Evolutionary conservation across 2,888 invertebrate species (phyloP).

Genomic region (Tuberolachnus salignus): DNA sequence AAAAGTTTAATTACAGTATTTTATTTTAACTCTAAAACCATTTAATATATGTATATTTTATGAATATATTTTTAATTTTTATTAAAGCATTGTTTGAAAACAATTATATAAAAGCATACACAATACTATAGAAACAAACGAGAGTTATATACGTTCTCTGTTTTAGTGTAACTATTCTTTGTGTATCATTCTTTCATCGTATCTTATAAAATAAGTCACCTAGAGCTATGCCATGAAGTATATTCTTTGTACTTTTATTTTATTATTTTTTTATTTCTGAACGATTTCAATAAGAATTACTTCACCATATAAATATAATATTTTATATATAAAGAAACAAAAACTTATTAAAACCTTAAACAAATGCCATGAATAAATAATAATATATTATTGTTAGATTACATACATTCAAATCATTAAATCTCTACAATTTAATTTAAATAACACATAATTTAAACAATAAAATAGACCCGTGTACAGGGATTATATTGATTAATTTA

Average conservation of each 20-base stretch:
- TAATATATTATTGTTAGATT: not conserved
- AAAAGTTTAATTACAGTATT: constrained; percentile 3
- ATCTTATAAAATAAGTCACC: constrained; percentile 40
- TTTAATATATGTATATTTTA: not conserved
- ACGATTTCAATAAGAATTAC: constrained; percentile 17
- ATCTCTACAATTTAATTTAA: no score
- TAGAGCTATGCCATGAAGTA: constrained; percentile 36
- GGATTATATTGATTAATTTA: not conserved
- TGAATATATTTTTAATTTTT: constrained; percentile 22
- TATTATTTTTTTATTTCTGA: not conserved
- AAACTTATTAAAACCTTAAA: constrained; percentile 22
- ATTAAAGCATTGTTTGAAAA: constrained; percentile 45
- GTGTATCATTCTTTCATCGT: constrained; percentile 5
- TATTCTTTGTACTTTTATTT: constrained; percentile 26
- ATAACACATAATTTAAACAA: not conserved
- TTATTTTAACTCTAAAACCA: constrained; percentile 6
- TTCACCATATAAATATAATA: not conserved
- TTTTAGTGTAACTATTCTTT: constrained; percentile 22
- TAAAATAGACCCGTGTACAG: not conserved
- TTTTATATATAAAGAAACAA: not conserved
- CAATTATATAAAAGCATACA: constrained; percentile 37
- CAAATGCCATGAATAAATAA: not conserved
- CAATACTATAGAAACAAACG: constrained; percentile 16
- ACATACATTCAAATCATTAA: no score
- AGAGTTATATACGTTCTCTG: constrained; percentile 9